Conservation (phyloP, 2,888 invertebrate species). For the Villa cingulata region DNA sequence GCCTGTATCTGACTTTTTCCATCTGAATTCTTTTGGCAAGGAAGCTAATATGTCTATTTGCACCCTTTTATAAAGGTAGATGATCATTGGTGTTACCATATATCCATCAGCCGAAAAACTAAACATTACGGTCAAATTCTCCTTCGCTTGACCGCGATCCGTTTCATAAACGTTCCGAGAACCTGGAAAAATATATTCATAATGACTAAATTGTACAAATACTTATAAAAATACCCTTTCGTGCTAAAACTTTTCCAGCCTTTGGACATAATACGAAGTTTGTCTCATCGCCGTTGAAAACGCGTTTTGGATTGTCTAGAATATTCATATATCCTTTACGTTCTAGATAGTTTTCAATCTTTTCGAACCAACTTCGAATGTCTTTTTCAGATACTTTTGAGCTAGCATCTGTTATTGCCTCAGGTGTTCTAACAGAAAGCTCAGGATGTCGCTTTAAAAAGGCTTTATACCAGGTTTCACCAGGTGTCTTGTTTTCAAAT, state of each 20-base stretch:
- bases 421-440: constrained; percentile 15
- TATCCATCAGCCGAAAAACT: neutral
- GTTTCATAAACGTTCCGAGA: neutral
- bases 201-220: neutral
- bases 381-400: constrained; percentile 18
- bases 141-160: neutral
- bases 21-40: neutral
- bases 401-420: constrained; percentile 20
- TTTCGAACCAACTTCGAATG: constrained; percentile 8
- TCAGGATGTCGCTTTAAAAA: constrained; percentile 18
- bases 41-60: neutral
- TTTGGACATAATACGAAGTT: constrained; percentile 16
- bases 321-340: neutral
- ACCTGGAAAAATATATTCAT: neutral
- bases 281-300: neutral
- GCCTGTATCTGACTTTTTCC: neutral
- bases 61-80: constrained; percentile 1
- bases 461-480: constrained; percentile 18
- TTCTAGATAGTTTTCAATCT: neutral
- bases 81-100: neutral
- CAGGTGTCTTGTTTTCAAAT: constrained; percentile 10
- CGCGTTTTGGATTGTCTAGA: neutral
- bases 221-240: constrained; percentile 6
- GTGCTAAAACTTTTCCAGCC: constrained; percentile 17
- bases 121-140: constrained; percentile 1